Base-by-base conservation (phyloP, 1,140 invertebrate genomes). In the Triops cancriformis region DNA sequence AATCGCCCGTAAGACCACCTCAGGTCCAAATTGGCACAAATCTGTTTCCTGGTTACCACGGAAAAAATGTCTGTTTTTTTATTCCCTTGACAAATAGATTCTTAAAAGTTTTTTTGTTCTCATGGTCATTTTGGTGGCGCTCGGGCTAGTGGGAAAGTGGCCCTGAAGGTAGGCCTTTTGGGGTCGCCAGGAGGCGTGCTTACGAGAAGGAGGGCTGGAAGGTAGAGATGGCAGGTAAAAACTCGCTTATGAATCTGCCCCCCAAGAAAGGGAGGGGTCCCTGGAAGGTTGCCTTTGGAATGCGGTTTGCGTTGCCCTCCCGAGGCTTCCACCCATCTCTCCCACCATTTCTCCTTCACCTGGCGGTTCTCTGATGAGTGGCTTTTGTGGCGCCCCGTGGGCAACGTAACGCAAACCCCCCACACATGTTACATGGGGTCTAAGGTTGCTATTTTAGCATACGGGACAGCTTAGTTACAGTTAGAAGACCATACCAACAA, bases 191-290 rank as follows among this genome's bases (percentile, higher is more conserved):
- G 51, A 64, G 51, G 45, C 5, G 51, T 64, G 9, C 18, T 64
- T 64, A 4, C 10, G 31, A 37, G 51, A 23, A 14, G n/a, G 51
- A n/a, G 51, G 51, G 51, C n/a, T 64, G 51, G 18, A 64, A 64
- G 51, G n/a, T 64, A 64, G 51, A 64, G n/a, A 64, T 64, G 43
- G 51, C 51, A 64, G 51, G 51, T 64, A 64, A 64, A 64, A 64
- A 64, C 51, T 64, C 51, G n/a, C 51, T 64, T 64, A 64, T 64
- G 51, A 64, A 64, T 64, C 51, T 64, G 51, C 51, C 51, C 51
- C 51, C 51, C 51, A 23, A 64, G 51, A 64, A 6, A 64, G 51
- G 51, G 51, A 64, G 51, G 14, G 51, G 51, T 64, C 51, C 51
- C 51, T 64, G 51, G 51, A 64, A 23, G 51, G 51, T 64, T 23